Base-by-base conservation (phyloP, 1,140 invertebrate species). In the Lepidurus arcticus region DNA sequence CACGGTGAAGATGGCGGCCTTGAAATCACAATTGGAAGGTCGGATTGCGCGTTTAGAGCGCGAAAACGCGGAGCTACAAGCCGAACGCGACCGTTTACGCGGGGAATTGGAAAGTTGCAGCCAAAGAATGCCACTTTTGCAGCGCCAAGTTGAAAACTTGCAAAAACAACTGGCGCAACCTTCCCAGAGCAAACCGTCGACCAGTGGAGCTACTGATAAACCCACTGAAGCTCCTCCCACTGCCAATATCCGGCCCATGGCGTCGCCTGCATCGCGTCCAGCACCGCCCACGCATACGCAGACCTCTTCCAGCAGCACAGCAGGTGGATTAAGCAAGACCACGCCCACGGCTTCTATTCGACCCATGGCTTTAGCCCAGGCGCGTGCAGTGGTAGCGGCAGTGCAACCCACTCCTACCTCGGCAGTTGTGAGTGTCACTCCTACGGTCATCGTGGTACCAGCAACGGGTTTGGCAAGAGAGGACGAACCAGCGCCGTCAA, bases 211-310 rank as follows among this genome's bases (percentile, higher is more conserved):
- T 13, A 86, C 88, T 77, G 91, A 93, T 80, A 90, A 93, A 83
- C 87, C 89, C 26, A 90, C 88, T 0, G 94, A 96, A 82, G 92
- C 94, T 8, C 85, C 85, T 10, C 93, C 93, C 0, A 92, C 91
- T 11, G 95, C 96, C 11, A 97, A 97, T 84, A 97, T 98, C 44
- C 95, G 95, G 84, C 96, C 96, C 1, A 95, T 98, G 91, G 91
- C 94, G 13, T 93, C 93, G 81, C 87, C 88, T 81, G 84, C 84
- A 16, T 82, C 84, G 43, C 75, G 11, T 73, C 81, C 81, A 47
- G 81, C 75, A 65, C 83, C 82, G 76, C 82, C 80, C 82, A 86
- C 84, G 78, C 84, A 82, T 76, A 83, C 83, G 77, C 85, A 83
- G 81, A 83, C 80, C 45, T 26, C 76, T 80, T 11, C 82, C 80